Base-by-base conservation (phyloP, 2,797 vertebrate species). In the Nyctalus aviator region DNA sequence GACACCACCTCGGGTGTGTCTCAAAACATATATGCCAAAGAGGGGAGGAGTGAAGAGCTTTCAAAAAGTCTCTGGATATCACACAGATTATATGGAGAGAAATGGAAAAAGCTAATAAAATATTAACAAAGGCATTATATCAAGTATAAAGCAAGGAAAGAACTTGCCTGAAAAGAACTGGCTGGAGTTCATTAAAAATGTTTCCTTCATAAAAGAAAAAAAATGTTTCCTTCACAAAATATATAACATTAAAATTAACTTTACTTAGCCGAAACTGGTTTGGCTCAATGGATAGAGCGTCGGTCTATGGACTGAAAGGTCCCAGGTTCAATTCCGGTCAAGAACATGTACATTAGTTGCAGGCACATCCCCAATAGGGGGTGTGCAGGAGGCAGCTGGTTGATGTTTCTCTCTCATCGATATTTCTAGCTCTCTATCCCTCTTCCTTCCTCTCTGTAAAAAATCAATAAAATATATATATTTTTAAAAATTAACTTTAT, bases 121-220 rank as follows among this genome's bases (percentile, higher is more conserved):
- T 35, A 77, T 35, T 77, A 55, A 79, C 9, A 32, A 62, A 78
- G 3, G 18, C 17, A 66, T 37, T 62, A 1, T 75, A 72, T 76
- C 41, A 64, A 57, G 48, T 11, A 62, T 2, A 75, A 76, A 18
- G 13, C 32, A 82, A 86, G 37, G 72, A 73, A 84, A 57, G 8
- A 84, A 84, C 23, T 30, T 72, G 27, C 23, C 71, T 66, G 27
- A 82, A 82, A 62, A 94, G 41, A 92, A 86, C 4, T 32, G n/a
- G 57, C 25, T 11, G 27, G 89, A 72, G 25, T 79, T 72, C 23
- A 55, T 37, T 57, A 50, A 95, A 69, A 35, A 66, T 27, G 37
- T 89, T 83, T 37, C 55, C 59, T 90, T 88, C 30, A 55, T 14
- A 57, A n/a, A 92, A 90, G n/a, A n/a, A n/a, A n/a, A 50, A 95